phyloP scores from a whole-genome alignment of 2,797 vertebrate species.

The Mormyrops boulengeri region DNA sequence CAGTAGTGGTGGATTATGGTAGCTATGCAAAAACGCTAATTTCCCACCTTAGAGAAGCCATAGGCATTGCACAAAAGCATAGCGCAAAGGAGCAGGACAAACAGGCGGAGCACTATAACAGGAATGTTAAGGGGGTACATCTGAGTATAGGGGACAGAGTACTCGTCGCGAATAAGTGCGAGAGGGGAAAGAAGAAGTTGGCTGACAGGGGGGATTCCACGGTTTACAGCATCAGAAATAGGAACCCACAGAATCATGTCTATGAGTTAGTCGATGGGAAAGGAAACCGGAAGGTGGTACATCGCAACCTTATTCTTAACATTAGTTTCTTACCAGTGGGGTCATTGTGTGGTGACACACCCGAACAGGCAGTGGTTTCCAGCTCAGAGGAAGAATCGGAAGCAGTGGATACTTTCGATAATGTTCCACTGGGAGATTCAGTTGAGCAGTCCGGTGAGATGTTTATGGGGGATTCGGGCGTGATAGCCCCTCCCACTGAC shows the following conservation, averaged over 20 bases:
- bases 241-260: not conserved
- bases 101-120: constrained; percentile 7
- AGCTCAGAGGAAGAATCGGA: too few species aligned
- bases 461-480: too few species aligned
- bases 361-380: too few species aligned
- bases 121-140: not conserved
- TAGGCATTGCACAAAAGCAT: constrained; percentile 4
- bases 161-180: constrained; percentile 10
- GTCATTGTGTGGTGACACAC: too few species aligned
- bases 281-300: constrained; percentile 15
- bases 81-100: constrained; percentile 8
- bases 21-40: not conserved
- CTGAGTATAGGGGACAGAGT: not conserved
- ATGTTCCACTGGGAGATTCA: too few species aligned
- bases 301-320: constrained; percentile 5
- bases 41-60: not conserved
- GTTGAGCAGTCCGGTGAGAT: too few species aligned
- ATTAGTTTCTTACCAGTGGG: constrained; percentile 1
- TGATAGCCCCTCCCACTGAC: too few species aligned
- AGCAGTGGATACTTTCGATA: too few species aligned
- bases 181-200: not conserved
- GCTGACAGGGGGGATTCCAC: constrained; percentile 13
- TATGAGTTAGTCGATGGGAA: not conserved
- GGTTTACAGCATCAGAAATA: not conserved
- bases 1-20: not conserved